Conservation (phyloP, 2,113 vertebrate genomes). For the Dascyllus trimaculatus region DNA sequence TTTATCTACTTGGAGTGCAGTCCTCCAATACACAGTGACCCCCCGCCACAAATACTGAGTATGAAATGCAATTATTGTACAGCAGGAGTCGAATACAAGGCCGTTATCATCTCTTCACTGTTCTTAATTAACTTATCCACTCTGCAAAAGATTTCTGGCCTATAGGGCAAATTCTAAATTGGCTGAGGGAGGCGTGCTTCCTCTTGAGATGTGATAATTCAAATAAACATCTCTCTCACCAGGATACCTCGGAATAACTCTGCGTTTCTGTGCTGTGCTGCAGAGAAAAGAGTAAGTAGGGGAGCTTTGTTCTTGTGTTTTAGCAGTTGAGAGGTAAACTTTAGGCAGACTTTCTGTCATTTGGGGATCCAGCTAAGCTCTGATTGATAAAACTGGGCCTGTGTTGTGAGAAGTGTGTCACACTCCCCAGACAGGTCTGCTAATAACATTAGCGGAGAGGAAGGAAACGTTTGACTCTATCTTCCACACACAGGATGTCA, state of each 20-base stretch:
- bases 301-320: conserved; percentile 53
- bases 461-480: conserved; percentile 47
- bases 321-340: conserved; percentile 39
- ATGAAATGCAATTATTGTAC: conserved; percentile 71
- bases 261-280: conserved; percentile 3
- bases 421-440: conserved; percentile 54
- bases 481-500: conserved; percentile 44
- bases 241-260: conserved; percentile 55
- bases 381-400: conserved; percentile 58
- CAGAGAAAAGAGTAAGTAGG: conserved; percentile 3
- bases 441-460: conserved; percentile 54
- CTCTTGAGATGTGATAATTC: conserved; percentile 67
- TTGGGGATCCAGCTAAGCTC: conserved; percentile 48
- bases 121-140: conserved; percentile 79
- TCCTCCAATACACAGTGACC: conserved; percentile 54
- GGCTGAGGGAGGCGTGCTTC: conserved; percentile 53
- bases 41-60: conserved; percentile 56
- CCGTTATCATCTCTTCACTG: conserved; percentile 59
- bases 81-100: conserved; percentile 60
- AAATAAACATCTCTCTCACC: conserved; percentile 65
- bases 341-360: conserved; percentile 41
- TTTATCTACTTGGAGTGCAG: conserved; percentile 49
- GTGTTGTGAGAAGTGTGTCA: conserved; percentile 59
- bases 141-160: conserved; percentile 63
- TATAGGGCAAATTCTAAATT: conserved; percentile 67